These are phyloP conservation scores for Pammene fasciana DNA, from an alignment of 2,888 invertebrate genomes.

Conservation along the genomic window DNA sequence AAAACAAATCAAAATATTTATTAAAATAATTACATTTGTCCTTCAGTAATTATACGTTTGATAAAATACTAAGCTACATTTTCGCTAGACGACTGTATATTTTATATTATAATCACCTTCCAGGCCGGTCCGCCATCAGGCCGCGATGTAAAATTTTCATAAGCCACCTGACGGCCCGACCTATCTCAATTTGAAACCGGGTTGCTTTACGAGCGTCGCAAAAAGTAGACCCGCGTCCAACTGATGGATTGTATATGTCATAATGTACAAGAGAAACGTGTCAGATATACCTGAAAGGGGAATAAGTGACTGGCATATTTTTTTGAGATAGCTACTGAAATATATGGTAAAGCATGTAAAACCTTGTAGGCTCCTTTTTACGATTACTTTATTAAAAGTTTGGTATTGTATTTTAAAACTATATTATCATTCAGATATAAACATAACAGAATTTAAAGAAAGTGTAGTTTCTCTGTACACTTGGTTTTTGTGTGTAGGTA, in stretches of 20 bases:
- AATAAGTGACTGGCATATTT: background rate
- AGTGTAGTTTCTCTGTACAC: too few relatives aligned
- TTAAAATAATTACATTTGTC: too few relatives aligned
- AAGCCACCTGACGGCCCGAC: slow-evolving; percentile 56
- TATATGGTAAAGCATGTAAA: too few relatives aligned
- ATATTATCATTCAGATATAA: too few relatives aligned
- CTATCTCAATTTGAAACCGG: slow-evolving; percentile 61
- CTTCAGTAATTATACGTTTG: too few relatives aligned
- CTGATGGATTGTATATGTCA: slow-evolving; percentile 26
- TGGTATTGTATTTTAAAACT: too few relatives aligned
- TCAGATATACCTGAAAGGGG: background rate
- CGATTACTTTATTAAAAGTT: too few relatives aligned
- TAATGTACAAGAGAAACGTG: slow-evolving; percentile 3
- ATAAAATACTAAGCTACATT: too few relatives aligned
- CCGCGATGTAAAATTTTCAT: slow-evolving; percentile 57
- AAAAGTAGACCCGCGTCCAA: slow-evolving; percentile 46
- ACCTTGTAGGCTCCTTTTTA: too few relatives aligned
- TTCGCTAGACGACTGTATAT: slow-evolving; percentile 23
- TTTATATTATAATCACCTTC: slow-evolving; percentile 36
- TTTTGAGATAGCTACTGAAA: background rate
- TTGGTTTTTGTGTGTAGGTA: background rate
- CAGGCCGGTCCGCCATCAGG: slow-evolving; percentile 48
- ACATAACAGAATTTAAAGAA: too few relatives aligned
- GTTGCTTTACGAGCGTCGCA: slow-evolving; percentile 55
- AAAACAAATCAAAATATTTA: too few relatives aligned